phyloP scores from a whole-genome alignment of 1,140 invertebrate species.

The Zophobas atratus region DNA sequence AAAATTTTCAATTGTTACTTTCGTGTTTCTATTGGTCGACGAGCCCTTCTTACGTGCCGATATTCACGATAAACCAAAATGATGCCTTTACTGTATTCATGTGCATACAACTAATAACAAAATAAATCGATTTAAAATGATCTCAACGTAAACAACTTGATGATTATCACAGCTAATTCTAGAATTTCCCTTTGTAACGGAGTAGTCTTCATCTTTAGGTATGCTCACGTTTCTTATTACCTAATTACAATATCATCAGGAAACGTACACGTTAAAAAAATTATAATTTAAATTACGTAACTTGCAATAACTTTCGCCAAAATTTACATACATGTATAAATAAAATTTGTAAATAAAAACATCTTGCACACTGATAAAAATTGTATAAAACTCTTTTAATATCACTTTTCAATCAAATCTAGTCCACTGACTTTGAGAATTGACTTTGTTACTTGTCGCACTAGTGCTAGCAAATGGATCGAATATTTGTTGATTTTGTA shows the following conservation, averaged over 20 bases:
- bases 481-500: constrained; percentile 54
- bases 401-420: constrained; percentile 63
- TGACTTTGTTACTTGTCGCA: constrained; percentile 57
- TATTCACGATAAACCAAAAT: constrained; percentile 18
- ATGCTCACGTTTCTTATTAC: constrained; percentile 20
- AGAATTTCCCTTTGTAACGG: constrained; percentile 11
- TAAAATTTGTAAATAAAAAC: constrained; percentile 49
- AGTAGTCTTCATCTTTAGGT: constrained; percentile 34
- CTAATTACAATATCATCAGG: constrained; percentile 13
- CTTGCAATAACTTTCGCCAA: constrained; percentile 13
- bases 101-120: constrained; percentile 49
- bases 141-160: constrained; percentile 28
- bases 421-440: constrained; percentile 64
- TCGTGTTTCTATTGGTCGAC: constrained; percentile 17
- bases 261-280: constrained; percentile 35
- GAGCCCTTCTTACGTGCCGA: background rate
- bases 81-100: constrained; percentile 28
- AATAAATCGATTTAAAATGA: constrained; percentile 49
- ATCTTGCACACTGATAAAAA: constrained; percentile 48
- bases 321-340: constrained; percentile 48
- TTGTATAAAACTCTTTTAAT: constrained; percentile 35
- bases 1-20: constrained; percentile 17
- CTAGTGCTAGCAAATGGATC: constrained; percentile 53
- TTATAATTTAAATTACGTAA: constrained; percentile 38
- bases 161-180: constrained; percentile 56